Evolutionary conservation across 2,113 vertebrate species (phyloP).

Genomic region (Oostethus manadensis): DNA sequence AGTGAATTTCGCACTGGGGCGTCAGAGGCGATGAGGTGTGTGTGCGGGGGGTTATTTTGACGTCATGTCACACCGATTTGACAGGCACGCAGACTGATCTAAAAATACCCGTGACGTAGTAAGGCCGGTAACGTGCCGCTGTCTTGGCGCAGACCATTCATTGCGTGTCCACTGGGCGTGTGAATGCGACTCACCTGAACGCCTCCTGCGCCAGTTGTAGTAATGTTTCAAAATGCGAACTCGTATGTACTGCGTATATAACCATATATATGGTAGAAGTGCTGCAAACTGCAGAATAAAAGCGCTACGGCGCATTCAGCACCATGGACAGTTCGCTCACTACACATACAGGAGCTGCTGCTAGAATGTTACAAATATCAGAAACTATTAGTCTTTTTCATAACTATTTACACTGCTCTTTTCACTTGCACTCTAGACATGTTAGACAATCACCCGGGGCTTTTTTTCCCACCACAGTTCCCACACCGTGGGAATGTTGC

Average conservation of each 20-base stretch:
- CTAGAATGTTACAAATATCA: no score
- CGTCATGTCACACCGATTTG: slow-evolving; percentile 59
- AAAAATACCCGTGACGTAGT: slow-evolving; percentile 66
- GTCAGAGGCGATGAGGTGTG: slow-evolving; percentile 5
- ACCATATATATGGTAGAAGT: no score
- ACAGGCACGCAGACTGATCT: slow-evolving; percentile 52
- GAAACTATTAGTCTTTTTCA: no score
- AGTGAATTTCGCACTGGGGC: slow-evolving; percentile 45
- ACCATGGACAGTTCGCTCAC: slow-evolving; percentile 59
- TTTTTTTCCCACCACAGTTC: neutral
- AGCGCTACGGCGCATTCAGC: slow-evolving; percentile 26
- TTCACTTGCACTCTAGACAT: no score
- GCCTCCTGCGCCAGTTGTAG: neutral
- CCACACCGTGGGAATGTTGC: neutral
- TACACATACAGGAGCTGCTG: no score
- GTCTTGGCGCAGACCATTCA: slow-evolving; percentile 1
- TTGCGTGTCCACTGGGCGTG: slow-evolving; percentile 11
- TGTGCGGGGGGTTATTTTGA: slow-evolving; percentile 45
- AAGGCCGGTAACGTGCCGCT: slow-evolving; percentile 36
- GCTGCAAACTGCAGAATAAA: neutral
- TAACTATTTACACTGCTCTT: no score
- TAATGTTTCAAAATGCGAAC: neutral
- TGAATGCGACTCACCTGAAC: slow-evolving; percentile 44
- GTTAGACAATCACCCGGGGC: no score
- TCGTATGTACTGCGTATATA: no score